Evolutionary conservation across 1,140 invertebrate genomes (phyloP).

Genomic region (Heliconius melpomene): DNA sequence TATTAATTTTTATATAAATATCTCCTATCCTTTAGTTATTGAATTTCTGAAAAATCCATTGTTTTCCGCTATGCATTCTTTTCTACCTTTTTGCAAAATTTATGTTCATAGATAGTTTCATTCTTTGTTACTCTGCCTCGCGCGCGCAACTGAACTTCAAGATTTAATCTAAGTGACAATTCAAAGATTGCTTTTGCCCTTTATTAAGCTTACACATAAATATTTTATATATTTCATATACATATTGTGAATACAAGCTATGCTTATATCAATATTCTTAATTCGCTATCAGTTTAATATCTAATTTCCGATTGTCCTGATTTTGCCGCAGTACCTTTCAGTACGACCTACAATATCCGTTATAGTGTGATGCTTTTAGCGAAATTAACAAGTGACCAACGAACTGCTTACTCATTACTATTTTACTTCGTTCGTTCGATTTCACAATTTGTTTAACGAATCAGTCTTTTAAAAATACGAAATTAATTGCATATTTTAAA

Average conservation of each 20-base stretch:
- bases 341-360: constrained; percentile 57
- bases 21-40: too few species aligned
- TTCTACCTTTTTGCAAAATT: too few species aligned
- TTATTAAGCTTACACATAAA: too few species aligned
- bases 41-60: too few species aligned
- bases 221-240: background rate
- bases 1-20: too few species aligned
- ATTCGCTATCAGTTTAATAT: background rate
- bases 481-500: too few species aligned
- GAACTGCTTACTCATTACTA: constrained; percentile 47
- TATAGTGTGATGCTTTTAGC: constrained; percentile 57
- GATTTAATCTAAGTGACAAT: too few species aligned
- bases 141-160: too few species aligned
- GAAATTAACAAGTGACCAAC: constrained; percentile 50
- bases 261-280: background rate
- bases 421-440: constrained; percentile 22
- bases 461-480: background rate
- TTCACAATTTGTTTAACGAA: background rate
- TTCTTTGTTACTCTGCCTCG: too few species aligned
- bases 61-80: too few species aligned
- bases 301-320: constrained; percentile 43
- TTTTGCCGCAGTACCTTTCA: constrained; percentile 40
- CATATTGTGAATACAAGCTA: background rate
- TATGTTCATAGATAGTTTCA: too few species aligned
- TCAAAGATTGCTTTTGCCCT: too few species aligned